Conservation (phyloP, 2,113 vertebrate species). For the Vidua macroura region DNA sequence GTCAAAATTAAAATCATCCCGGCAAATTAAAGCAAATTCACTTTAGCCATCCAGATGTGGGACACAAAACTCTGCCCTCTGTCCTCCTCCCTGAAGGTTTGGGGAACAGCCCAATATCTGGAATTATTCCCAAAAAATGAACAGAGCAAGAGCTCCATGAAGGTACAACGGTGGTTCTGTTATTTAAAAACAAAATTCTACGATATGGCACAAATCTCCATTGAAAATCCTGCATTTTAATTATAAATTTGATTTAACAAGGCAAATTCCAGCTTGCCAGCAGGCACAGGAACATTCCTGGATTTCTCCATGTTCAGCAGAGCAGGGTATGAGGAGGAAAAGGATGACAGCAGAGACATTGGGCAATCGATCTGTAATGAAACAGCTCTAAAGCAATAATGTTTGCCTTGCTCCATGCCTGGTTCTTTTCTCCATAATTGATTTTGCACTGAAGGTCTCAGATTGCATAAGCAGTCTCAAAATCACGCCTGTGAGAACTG, state of each 20-base stretch:
- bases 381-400: not conserved
- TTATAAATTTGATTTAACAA: not conserved
- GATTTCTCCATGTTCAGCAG: not conserved
- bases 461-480: not conserved
- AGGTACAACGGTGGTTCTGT: fast-evolving
- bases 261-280: not conserved
- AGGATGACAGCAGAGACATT: not conserved
- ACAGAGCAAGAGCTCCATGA: not conserved
- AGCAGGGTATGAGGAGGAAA: not conserved
- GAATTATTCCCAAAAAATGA: not conserved
- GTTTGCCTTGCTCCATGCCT: not conserved
- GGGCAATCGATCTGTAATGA: not conserved
- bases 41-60: not conserved
- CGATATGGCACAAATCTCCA: fast-evolving
- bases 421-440: not conserved
- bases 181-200: not conserved
- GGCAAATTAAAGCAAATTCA: not conserved
- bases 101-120: not conserved
- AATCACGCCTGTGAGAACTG: not conserved
- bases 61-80: not conserved
- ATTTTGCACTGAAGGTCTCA: not conserved
- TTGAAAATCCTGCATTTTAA: not conserved
- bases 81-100: not conserved
- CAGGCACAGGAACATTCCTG: not conserved
- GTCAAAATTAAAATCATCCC: not conserved